phyloP scores from a whole-genome alignment of 92 coral and sea anemone genomes.

The Muricea muricata region DNA sequence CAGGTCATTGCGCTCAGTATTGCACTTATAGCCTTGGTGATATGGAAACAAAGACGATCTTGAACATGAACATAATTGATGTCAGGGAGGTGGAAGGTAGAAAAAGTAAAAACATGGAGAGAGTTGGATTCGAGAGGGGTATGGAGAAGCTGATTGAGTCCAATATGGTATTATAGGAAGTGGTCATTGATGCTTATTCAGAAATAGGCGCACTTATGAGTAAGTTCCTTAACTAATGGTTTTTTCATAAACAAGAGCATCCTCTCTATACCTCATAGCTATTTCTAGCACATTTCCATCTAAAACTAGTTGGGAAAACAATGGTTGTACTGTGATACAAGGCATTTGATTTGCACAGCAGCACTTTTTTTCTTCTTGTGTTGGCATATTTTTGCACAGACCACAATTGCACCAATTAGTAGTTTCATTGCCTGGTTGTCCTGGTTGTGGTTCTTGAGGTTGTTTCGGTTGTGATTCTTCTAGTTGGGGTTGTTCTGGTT shows the following conservation, averaged over 20 bases:
- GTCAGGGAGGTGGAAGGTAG: too few species aligned
- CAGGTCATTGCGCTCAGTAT: too few species aligned
- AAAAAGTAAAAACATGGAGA: too few species aligned
- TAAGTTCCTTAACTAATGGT: conserved; percentile 41
- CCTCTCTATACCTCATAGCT: conserved; percentile 38
- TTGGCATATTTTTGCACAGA: conserved; percentile 3
- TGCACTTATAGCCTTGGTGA: too few species aligned
- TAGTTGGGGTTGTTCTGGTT: too few species aligned
- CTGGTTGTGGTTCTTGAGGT: background rate
- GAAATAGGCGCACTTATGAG: conserved; percentile 48
- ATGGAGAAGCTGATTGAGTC: background rate
- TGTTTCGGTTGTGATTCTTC: too few species aligned
- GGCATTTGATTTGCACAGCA: conserved; percentile 21
- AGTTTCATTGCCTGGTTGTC: background rate
- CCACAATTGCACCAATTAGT: conserved; percentile 16
- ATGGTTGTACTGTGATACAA: conserved; percentile 23
- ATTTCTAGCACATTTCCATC: conserved; percentile 51
- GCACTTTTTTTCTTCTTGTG: conserved; percentile 37
- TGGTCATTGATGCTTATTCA: conserved; percentile 40
- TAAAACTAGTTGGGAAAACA: conserved; percentile 29
- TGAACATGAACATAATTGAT: too few species aligned
- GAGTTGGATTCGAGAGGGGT: too few species aligned
- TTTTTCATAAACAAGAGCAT: conserved; percentile 30
- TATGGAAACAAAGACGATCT: too few species aligned
- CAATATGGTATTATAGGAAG: conserved; percentile 24